Conservation (phyloP, 2,113 vertebrate genomes). For the Castor canadensis region DNA sequence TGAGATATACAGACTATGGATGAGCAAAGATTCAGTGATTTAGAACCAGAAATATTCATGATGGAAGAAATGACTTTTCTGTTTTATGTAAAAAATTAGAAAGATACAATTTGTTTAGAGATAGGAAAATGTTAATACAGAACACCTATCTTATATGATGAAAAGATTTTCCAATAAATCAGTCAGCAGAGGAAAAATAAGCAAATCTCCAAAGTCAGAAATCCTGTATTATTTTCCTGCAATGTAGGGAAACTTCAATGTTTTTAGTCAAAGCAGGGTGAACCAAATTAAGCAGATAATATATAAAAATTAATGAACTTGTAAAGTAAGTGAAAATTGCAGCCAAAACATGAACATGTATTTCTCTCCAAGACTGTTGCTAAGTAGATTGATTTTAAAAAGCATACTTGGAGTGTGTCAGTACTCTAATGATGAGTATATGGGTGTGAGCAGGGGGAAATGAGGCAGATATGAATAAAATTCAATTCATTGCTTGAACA, state of each 20-base stretch:
- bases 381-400: not conserved
- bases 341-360: not conserved
- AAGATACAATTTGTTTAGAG: not conserved
- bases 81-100: not conserved
- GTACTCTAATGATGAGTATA: not conserved
- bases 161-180: conserved; percentile 30
- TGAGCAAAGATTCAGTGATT: not conserved
- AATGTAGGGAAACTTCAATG: not conserved
- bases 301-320: not conserved
- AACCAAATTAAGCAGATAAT: not conserved
- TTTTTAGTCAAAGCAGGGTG: not conserved
- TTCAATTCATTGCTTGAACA: not conserved
- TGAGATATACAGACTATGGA: not conserved
- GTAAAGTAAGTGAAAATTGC: not conserved
- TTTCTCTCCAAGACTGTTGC: not conserved
- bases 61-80: not conserved
- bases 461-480: not conserved
- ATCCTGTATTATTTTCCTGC: not conserved
- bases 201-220: not conserved
- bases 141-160: not conserved
- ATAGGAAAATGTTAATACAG: not conserved
- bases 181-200: not conserved
- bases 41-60: not conserved
- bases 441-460: not conserved
- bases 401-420: not conserved